Percentiles rank a stretch among this genome's conserved stretches.
Evolutionary conservation across 1,140 invertebrate species (phyloP).

Genomic region (Philotrypesis tridentata): DNA sequence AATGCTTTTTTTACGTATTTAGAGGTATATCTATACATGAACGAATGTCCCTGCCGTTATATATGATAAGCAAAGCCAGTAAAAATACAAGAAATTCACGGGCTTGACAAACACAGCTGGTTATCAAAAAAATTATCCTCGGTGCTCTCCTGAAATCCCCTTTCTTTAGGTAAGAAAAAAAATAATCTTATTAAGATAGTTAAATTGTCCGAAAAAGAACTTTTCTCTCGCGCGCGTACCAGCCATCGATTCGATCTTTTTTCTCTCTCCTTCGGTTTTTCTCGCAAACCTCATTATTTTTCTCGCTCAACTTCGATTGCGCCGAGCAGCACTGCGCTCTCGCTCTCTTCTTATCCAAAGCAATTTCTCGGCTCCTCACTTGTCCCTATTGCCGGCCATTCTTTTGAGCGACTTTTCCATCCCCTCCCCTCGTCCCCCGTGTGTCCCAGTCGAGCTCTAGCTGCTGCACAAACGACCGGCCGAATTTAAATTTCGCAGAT

Average conservation of each 20-base stretch:
- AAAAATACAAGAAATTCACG: too few species aligned
- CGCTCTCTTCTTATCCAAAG: not conserved
- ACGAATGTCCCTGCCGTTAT: too few species aligned
- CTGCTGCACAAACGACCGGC: conserved; percentile 40
- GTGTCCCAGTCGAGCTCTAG: not conserved
- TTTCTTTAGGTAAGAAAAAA: not conserved
- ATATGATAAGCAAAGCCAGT: too few species aligned
- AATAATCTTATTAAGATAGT: conserved; percentile 11
- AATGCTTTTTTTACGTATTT: too few species aligned
- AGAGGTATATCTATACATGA: too few species aligned
- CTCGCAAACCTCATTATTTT: conserved; percentile 25
- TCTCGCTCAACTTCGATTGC: conserved; percentile 21
- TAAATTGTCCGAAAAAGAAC: conserved; percentile 11
- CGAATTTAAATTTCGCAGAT: conserved; percentile 65
- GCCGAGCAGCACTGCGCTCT: not conserved
- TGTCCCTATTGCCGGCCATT: conserved; percentile 14
- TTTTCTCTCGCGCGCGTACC: not conserved
- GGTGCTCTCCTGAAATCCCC: not conserved
- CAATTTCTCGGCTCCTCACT: conserved; percentile 21
- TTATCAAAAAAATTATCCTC: not conserved
- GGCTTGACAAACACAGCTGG: too few species aligned
- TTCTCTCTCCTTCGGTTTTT: not conserved
- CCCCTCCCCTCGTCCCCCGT: too few species aligned
- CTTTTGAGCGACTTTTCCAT: not conserved
- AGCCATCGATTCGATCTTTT: not conserved